Evolutionary conservation across 1,140 invertebrate species (phyloP).

Genomic region (Pararge aegeria): DNA sequence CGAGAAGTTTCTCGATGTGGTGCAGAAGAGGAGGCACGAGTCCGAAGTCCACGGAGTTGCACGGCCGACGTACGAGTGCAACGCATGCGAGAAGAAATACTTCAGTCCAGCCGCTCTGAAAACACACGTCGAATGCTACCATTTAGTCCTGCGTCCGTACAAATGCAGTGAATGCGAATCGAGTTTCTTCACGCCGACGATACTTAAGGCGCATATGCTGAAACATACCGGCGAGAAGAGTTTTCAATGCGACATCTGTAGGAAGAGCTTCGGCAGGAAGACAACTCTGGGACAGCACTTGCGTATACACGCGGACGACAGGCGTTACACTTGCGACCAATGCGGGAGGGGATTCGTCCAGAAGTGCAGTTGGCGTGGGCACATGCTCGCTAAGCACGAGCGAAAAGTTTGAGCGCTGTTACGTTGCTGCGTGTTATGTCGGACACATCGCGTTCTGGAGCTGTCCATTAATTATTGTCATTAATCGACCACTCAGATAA

Average conservation of each 20-base stretch:
- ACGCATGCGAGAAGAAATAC: neutral
- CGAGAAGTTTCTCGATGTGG: constrained; percentile 24
- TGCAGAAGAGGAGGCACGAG: constrained; percentile 26
- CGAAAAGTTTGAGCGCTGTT: no score
- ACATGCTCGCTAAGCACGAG: constrained; percentile 36
- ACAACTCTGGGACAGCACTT: constrained; percentile 73
- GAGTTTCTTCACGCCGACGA: neutral
- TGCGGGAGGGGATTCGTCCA: constrained; percentile 41
- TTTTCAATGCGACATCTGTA: constrained; percentile 74
- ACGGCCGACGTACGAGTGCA: neutral
- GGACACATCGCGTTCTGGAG: no score
- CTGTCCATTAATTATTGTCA: no score
- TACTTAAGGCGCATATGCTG: constrained; percentile 65
- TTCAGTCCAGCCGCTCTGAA: neutral
- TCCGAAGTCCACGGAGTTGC: neutral
- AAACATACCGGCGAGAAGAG: constrained; percentile 82
- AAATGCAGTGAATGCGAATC: neutral
- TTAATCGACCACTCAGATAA: no score
- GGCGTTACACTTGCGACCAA: constrained; percentile 42
- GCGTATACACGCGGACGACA: constrained; percentile 75
- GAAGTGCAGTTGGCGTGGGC: constrained; percentile 40
- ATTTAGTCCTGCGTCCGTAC: neutral
- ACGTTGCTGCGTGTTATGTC: no score
- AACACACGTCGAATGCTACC: neutral
- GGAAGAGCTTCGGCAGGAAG: constrained; percentile 77